These are phyloP conservation scores for Tenthredo amoena DNA, from an alignment of 2,888 invertebrate species.

Conservation along the genomic window DNA sequence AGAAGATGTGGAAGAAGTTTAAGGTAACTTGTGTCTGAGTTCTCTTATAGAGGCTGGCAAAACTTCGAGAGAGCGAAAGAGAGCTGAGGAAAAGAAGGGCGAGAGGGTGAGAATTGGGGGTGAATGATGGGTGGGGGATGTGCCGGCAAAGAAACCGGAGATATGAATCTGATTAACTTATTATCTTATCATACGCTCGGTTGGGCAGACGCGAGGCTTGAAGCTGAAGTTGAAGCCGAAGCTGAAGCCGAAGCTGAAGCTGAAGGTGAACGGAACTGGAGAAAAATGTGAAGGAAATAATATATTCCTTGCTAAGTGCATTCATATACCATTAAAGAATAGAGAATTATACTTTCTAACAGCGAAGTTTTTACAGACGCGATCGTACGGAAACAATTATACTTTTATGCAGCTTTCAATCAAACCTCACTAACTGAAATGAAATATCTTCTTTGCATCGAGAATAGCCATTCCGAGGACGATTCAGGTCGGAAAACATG, in stretches of 20 bases:
- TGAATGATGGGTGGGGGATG: slow-evolving; percentile 11
- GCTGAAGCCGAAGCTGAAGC: neutral
- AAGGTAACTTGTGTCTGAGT: slow-evolving; percentile 43
- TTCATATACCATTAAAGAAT: neutral
- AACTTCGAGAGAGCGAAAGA: slow-evolving; percentile 50
- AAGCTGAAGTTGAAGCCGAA: neutral
- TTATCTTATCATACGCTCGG: slow-evolving; percentile 53
- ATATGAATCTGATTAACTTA: slow-evolving; percentile 59
- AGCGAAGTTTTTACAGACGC: neutral
- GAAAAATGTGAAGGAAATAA: slow-evolving; percentile 1
- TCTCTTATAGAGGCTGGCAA: slow-evolving; percentile 33
- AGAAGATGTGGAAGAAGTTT: neutral
- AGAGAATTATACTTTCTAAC: neutral
- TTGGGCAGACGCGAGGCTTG: slow-evolving; percentile 41
- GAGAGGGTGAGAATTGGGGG: slow-evolving; percentile 34
- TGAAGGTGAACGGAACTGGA: neutral
- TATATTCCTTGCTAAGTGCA: slow-evolving; percentile 6
- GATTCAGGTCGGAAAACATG: neutral
- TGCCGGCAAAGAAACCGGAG: slow-evolving; percentile 45
- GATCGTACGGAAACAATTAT: neutral
- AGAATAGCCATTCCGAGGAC: neutral
- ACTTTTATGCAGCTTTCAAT: neutral
- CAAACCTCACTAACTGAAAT: neutral
- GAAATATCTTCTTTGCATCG: neutral
- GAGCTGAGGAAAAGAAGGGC: slow-evolving; percentile 15